These are phyloP conservation scores for Pempheris klunzingeri DNA, from an alignment of 2,797 vertebrate species.

Conservation along the genomic window DNA sequence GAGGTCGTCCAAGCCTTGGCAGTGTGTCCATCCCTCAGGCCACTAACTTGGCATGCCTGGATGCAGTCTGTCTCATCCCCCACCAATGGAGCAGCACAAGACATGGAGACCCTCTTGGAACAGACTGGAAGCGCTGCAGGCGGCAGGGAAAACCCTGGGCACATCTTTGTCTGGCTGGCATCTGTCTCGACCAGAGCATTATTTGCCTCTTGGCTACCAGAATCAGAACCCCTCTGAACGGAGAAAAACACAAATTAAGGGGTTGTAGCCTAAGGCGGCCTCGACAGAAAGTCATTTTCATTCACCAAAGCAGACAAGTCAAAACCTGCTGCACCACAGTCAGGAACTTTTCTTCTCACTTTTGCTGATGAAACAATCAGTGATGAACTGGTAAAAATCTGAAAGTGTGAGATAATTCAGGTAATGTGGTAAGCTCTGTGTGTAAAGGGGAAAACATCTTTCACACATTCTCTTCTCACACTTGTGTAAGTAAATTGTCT, in stretches of 20 bases:
- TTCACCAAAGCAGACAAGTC: neutral
- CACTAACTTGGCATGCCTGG: constrained; percentile 58
- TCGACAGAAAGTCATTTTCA: neutral
- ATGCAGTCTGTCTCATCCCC: constrained; percentile 59
- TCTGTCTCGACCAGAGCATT: constrained; percentile 21
- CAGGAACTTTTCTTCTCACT: neutral
- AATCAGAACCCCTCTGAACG: constrained; percentile 4
- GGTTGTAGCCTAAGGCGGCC: constrained; percentile 7
- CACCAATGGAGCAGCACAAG: constrained; percentile 45
- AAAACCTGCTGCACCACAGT: neutral
- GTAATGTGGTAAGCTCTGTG: neutral
- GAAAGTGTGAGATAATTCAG: neutral
- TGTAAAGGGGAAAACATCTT: neutral
- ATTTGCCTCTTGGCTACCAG: constrained; percentile 15
- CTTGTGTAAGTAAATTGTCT: constrained; percentile 19
- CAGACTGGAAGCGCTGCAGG: constrained; percentile 51
- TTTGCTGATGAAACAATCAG: neutral
- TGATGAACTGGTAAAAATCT: neutral
- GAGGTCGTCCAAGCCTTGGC: constrained; percentile 35
- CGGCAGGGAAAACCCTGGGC: constrained; percentile 51
- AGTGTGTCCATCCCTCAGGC: constrained; percentile 28
- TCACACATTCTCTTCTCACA: neutral
- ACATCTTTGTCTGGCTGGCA: constrained; percentile 48
- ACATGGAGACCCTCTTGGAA: constrained; percentile 44
- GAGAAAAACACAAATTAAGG: neutral